Base-by-base conservation (phyloP, 2,797 vertebrate genomes). In the Dromococcyx pavoninus region DNA sequence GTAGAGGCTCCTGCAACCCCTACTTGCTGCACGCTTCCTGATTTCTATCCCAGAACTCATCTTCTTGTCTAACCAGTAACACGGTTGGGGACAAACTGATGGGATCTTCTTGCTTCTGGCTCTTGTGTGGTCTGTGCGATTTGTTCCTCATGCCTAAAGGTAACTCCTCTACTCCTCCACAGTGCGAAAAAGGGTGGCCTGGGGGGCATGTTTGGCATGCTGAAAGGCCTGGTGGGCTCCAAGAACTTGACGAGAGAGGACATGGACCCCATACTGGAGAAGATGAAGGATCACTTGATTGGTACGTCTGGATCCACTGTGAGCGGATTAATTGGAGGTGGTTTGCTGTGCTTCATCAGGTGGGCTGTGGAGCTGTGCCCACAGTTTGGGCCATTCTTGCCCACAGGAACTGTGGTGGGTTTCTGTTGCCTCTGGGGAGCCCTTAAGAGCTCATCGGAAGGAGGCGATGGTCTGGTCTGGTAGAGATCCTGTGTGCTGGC, bases 151-250 rank as follows among this genome's bases (percentile, higher is more conserved):
- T 43, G 11, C 51, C 17, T 48, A 11, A 17, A 2, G 37, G 13
- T 71, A 28, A 70, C 28, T 86, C 4, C 41, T 75, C 30, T 66
- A 65, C 24, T 71, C 96, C 18, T 96, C 27, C 6, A 13, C 96
- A 99, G 99, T 67, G 79, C 95, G 13, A 98, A 98, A 98, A 99
- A 98, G 75, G 98, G 98, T 13, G 96, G 98, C 37, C 98, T 99
- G 67, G 99, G 99, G 30, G 99, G 99, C 51, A 99, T 99, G 99
- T 99, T 99, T 94, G 99, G 99, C 77, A 99, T 99, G 99, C 98
- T 99, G 95, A 99, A 99, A 96, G 99, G 99, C 53, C 98, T 99
- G 79, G 99, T 99, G 96, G 99, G 99, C 69, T 99, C 99, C 58
- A 99, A 99, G 98, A 99, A 98, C 94, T 97, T 99, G 93, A 98